Evolutionary conservation across 2,113 vertebrate species (phyloP).

Genomic region (Sceloporus undulatus): DNA sequence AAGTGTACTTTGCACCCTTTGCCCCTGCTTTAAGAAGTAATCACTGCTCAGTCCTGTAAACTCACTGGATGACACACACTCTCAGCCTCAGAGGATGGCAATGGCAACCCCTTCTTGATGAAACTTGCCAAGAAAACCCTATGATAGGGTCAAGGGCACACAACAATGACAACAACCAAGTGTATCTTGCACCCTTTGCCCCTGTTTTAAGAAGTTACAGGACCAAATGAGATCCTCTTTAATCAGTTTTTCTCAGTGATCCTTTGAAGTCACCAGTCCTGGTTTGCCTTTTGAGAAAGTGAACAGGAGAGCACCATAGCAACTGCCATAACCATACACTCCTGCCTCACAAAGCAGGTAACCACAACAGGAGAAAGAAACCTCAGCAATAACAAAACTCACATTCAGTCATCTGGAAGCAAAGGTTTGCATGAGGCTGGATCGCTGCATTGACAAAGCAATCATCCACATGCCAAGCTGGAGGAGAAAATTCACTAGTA

Average conservation of each 20-base stretch:
- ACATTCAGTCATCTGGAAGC: background rate
- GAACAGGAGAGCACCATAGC: background rate
- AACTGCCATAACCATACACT: background rate
- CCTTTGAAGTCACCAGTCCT: rapidly evolving
- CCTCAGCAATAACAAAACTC: background rate
- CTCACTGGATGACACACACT: no score
- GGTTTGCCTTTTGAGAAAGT: background rate
- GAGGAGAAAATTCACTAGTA: rapidly evolving
- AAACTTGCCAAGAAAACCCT: no score
- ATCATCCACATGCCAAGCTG: background rate
- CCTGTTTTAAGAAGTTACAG: background rate
- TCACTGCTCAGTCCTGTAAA: no score
- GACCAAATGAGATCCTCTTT: rapidly evolving
- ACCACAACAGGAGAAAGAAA: constrained; percentile 57
- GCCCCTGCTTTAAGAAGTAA: no score
- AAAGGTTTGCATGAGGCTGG: constrained; percentile 23
- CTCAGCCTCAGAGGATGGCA: no score
- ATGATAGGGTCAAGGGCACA: no score
- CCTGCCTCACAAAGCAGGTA: background rate
- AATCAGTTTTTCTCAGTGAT: no score
- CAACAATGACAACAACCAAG: no score
- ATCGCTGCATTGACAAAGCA: background rate
- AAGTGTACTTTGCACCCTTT: no score
- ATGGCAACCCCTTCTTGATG: no score
- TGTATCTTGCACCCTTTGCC: background rate